Base-by-base conservation (phyloP, 2,888 invertebrate genomes). In the Tyria jacobaeae region DNA sequence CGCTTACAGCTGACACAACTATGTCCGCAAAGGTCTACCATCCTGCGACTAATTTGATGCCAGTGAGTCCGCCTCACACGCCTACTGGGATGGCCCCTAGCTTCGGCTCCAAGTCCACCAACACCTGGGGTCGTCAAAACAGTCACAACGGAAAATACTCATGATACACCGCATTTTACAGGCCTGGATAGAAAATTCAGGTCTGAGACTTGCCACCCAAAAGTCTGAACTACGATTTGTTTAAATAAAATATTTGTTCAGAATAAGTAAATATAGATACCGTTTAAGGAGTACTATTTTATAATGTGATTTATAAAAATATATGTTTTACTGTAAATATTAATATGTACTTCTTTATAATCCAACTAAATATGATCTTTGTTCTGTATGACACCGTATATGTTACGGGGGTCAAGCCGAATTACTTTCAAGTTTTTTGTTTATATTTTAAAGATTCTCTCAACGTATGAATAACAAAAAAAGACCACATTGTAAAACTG, bases 21-120 rank as follows among this genome's bases (percentile, higher is more conserved):
- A 85, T 90, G 84, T 86, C 89, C 7, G 94, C 94, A 0, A 85
- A 72, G 39, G 89, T 93, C 4, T 94, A 89, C 83, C 92, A 92
- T 2, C 92, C 85, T n/a, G 93, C 94, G 0, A 92, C 93, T 0
- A 94, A 94, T 61, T 82, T 92, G 17, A 77, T 91, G 82, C 94
- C 93, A 0, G 80, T 85, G 0, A 83, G 88, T 0, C 91, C 88
- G 0, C 91, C 90, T 0, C 75, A 68, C 7, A 87, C 90, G 0
- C 92, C 89, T 0, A 89, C 87, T 0, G 89, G 86, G 2, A 53
- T 82, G 2, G 79, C 84, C 0, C 85, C 89, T 0, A 58, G 65
- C 0, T 90, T 86, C 69, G 81, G 81, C n/a, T 58, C 78, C 12
- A 79, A 82, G n/a, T 59, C 77, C 4, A 73, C 77, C 3, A 63